These are phyloP conservation scores for Pangasius macronema DNA, from an alignment of 2,797 vertebrate species.

Conservation along the genomic window DNA sequence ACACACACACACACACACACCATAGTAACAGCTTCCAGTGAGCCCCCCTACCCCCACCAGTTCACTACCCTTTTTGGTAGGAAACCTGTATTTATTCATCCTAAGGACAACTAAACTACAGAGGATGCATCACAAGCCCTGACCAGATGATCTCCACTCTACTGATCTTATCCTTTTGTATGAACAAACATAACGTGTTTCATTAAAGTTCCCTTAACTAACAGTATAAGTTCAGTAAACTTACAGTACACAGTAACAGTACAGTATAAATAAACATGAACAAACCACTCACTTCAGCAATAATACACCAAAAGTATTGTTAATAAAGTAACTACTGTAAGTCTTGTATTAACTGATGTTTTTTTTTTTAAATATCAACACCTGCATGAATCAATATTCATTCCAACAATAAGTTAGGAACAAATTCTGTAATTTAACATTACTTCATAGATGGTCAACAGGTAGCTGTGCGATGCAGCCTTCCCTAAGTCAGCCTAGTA, in stretches of 20 bases:
- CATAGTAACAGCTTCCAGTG: slow-evolving; percentile 17
- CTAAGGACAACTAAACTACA: slow-evolving; percentile 4
- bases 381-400: not conserved
- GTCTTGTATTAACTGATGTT: not conserved
- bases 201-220: not conserved
- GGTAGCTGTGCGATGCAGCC: not conserved
- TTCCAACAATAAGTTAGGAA: not conserved
- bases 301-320: not conserved
- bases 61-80: not conserved
- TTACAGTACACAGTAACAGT: no score
- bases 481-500: not conserved
- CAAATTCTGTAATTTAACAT: not conserved
- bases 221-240: no score
- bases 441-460: not conserved
- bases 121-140: not conserved
- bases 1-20: slow-evolving; percentile 38
- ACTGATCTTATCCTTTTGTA: not conserved
- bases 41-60: not conserved
- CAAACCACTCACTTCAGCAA: not conserved
- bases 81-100: slow-evolving; percentile 23
- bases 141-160: not conserved
- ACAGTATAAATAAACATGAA: not conserved
- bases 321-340: not conserved
- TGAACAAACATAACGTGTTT: not conserved
- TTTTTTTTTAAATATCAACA: not conserved